Percentiles rank a stretch among this genome's conserved stretches.
Evolutionary conservation across 2,797 vertebrate genomes (phyloP).

Genomic region (Myioborus miniatus): DNA sequence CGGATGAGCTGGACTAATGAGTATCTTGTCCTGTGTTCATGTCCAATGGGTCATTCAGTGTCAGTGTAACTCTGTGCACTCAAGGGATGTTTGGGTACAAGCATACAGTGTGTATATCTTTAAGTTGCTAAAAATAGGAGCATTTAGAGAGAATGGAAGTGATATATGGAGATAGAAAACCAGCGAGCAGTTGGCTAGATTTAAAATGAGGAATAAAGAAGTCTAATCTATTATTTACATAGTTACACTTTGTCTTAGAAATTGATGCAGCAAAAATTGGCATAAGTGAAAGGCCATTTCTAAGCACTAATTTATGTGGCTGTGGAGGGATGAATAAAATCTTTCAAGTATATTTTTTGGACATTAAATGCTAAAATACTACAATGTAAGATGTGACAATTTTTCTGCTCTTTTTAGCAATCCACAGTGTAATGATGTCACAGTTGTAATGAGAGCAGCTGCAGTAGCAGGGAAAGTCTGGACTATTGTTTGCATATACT

Average conservation of each 20-base stretch:
- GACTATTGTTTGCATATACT: neutral
- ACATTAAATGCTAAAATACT: neutral
- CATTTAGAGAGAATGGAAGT: neutral
- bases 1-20: neutral
- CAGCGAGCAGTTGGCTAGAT: neutral
- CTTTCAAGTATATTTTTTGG: neutral
- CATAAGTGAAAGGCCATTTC: accelerated
- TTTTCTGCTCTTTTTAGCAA: neutral
- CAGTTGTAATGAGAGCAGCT: neutral
- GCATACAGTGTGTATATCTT: neutral
- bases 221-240: neutral
- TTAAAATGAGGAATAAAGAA: neutral
- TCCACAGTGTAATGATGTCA: neutral
- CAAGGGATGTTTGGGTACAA: neutral
- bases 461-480: neutral
- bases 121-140: neutral
- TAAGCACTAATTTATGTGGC: neutral
- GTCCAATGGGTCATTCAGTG: neutral
- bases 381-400: neutral
- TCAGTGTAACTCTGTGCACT: neutral
- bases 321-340: neutral
- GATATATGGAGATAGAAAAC: neutral
- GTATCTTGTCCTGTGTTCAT: neutral
- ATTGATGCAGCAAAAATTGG: neutral
- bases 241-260: neutral